Evolutionary conservation across 2,113 vertebrate genomes (phyloP).

Genomic region (Montifringilla adamsi): DNA sequence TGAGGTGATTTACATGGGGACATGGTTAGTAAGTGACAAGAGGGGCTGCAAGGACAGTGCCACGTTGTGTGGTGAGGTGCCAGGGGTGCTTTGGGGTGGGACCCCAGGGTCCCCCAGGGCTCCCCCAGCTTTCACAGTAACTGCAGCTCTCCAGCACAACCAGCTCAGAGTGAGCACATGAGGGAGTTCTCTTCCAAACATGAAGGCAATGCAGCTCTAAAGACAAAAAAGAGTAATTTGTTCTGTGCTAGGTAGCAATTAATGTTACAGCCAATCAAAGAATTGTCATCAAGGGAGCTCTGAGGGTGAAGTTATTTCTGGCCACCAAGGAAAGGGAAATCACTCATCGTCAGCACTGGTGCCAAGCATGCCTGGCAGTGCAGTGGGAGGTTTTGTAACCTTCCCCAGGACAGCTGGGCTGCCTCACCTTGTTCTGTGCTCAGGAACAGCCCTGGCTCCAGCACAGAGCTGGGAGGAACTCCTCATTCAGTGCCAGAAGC

Average conservation of each 20-base stretch:
- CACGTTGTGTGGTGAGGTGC: accelerated
- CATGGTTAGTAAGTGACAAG: accelerated
- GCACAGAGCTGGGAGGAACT: neutral
- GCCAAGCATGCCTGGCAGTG: neutral
- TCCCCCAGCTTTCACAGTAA: neutral
- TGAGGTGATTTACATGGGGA: neutral
- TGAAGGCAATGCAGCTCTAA: neutral
- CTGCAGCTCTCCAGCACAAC: accelerated
- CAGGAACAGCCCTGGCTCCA: neutral
- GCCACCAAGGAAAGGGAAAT: neutral
- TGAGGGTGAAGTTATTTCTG: neutral
- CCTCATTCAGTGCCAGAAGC: neutral
- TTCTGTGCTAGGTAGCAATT: neutral
- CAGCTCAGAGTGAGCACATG: accelerated
- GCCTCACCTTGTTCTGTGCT: neutral
- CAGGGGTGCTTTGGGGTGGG: neutral
- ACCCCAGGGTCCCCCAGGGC: accelerated
- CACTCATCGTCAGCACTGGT: accelerated
- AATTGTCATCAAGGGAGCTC: neutral
- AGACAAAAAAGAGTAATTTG: neutral
- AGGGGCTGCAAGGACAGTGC: neutral
- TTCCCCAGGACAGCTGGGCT: neutral
- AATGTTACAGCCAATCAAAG: neutral
- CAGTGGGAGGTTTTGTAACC: accelerated
- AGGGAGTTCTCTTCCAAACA: neutral